Evolutionary conservation across 92 coral and sea anemone species (phyloP).

Genomic region (Metridium senile): DNA sequence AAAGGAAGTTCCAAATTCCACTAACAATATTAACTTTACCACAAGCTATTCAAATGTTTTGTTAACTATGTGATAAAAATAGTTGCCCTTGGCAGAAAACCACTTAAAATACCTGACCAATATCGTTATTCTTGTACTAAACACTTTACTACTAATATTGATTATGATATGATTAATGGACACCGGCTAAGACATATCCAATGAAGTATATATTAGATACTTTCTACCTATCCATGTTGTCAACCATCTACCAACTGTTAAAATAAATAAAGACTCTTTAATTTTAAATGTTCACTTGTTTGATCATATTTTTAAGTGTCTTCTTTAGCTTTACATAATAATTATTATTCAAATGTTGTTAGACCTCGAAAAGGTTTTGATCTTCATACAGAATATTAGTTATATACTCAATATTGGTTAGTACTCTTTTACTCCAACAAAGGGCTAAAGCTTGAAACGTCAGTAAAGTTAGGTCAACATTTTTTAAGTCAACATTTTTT

Average conservation of each 20-base stretch:
- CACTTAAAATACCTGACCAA: slow-evolving; percentile 24
- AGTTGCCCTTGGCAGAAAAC: slow-evolving; percentile 24
- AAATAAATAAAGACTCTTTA: no score
- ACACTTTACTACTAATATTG: neutral
- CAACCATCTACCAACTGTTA: no score
- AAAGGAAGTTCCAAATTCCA: neutral
- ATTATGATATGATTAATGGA: no score
- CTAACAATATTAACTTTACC: neutral
- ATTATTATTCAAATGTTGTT: neutral
- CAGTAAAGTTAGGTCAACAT: no score
- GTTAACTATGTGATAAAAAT: slow-evolving; percentile 11
- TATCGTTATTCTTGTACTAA: neutral
- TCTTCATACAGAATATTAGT: neutral
- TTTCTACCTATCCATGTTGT: no score
- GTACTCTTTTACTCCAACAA: no score
- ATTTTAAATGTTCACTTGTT: neutral
- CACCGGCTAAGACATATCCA: no score
- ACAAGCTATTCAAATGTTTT: slow-evolving; percentile 12
- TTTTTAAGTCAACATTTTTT: no score
- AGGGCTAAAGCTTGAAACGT: no score
- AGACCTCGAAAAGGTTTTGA: neutral
- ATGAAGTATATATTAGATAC: no score
- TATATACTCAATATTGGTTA: no score
- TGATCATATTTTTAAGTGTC: neutral
- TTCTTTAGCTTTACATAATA: neutral